Evolutionary conservation across 2,113 vertebrate species (phyloP), one percentile per base, ranked within the genome.

Genomic region (Malurus elegans): DNA sequence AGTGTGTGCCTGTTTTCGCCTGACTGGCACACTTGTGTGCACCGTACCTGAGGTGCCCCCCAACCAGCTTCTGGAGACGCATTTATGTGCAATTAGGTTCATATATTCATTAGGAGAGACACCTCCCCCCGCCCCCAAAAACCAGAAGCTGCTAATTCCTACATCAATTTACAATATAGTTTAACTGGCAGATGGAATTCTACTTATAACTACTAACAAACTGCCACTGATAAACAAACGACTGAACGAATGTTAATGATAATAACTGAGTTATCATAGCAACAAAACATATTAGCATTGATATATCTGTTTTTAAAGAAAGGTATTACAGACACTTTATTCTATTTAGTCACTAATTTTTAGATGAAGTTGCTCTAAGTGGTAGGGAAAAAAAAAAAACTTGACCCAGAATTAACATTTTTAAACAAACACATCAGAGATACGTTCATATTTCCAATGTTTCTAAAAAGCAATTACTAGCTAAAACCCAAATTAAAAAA

Each of bases 141-240:
- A 8, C 1, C 87, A 92, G 90, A 89, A 97, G 93, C 95, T 96
- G 97, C 92, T 97, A 95, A 97, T 98, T 97, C 96, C 96, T 88
- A 84, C 76, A 78, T 88, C 96, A 81, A 95, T 97, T 97, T 94
- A 93, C 88, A 90, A 95, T 92, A 93, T 58, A 96, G 96, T 97
- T 97, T 97, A 91, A 93, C 94, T 94, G 97, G 96, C 98, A 98
- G 98, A 98, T 98, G 97, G 98, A 98, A 97, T 96, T 97, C 97
- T 95, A 97, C 97, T 98, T 98, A 97, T 97, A 98, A 98, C 97
- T 98, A 95, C 97, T 98, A 97, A 96, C 97, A 97, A 98, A 98
- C 98, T 98, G 97, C 96, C 91, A 90, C 93, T 79, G 95, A 96
- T 97, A 97, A 98, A 98, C 97, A 98, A 98, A 98, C 95, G 96